These are phyloP conservation scores for Varecia variegata DNA, from an alignment of 2,797 vertebrate species.

Conservation along the genomic window DNA sequence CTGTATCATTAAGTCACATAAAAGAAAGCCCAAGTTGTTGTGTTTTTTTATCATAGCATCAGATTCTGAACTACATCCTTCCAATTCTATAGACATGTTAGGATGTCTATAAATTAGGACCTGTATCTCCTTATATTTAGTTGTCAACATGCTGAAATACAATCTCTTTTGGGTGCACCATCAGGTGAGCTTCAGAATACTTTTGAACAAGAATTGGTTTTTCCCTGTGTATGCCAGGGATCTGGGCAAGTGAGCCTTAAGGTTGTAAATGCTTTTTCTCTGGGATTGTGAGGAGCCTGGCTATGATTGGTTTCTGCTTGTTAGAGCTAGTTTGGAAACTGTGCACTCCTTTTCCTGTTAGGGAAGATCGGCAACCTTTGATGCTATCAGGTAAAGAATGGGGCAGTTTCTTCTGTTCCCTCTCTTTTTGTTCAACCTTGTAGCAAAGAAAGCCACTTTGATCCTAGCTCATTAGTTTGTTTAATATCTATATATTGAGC, in stretches of 20 bases:
- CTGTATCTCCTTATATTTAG: not conserved
- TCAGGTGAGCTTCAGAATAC: not conserved
- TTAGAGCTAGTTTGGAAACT: constrained; percentile 42
- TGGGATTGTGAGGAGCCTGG: not conserved
- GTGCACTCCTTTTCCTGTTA: constrained; percentile 17
- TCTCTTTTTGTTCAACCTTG: not conserved
- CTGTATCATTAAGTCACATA: not conserved
- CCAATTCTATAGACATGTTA: not conserved
- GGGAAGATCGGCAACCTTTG: not conserved
- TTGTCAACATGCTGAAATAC: not conserved
- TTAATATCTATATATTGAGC: not conserved
- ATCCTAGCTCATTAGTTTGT: not conserved
- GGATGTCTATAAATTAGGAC: not conserved
- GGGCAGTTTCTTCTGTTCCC: not conserved
- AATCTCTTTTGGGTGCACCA: not conserved
- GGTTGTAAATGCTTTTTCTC: constrained; percentile 49
- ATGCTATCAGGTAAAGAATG: not conserved
- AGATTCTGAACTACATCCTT: not conserved
- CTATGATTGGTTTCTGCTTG: constrained; percentile 43
- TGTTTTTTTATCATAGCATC: not conserved
- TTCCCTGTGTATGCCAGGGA: not conserved
- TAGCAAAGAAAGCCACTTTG: not conserved
- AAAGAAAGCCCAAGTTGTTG: not conserved
- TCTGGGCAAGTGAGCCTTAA: not conserved
- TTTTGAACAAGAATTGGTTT: not conserved